These are phyloP conservation scores for Trichogramma pretiosum DNA, from an alignment of 1,140 invertebrate species.

Conservation along the genomic window DNA sequence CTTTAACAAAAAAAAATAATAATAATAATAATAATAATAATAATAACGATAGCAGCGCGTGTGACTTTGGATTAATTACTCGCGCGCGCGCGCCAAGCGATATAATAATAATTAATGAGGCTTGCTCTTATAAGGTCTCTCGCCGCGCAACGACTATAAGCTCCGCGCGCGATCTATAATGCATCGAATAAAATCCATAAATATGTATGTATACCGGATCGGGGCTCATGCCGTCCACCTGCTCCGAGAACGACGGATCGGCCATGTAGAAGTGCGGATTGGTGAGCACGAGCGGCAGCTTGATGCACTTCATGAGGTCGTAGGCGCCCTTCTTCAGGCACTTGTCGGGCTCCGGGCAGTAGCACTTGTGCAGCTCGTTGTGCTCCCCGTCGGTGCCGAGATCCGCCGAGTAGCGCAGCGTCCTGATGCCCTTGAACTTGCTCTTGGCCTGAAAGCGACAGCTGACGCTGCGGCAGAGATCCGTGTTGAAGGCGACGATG, in stretches of 20 bases:
- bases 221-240: slow-evolving; percentile 65
- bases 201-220: slow-evolving; percentile 49
- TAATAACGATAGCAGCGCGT: too few relatives aligned
- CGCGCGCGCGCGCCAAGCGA: too few relatives aligned
- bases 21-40: too few relatives aligned
- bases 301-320: slow-evolving; percentile 58
- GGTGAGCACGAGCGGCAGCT: slow-evolving; percentile 60
- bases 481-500: slow-evolving; percentile 53
- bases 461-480: slow-evolving; percentile 56
- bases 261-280: slow-evolving; percentile 73
- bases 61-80: too few relatives aligned
- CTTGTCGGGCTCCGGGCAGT: slow-evolving; percentile 56
- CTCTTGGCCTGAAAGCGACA: too few relatives aligned
- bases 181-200: too few relatives aligned
- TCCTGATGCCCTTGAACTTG: slow-evolving; percentile 65
- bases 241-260: slow-evolving; percentile 55
- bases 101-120: too few relatives aligned
- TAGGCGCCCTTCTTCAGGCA: slow-evolving; percentile 65
- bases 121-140: too few relatives aligned
- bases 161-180: too few relatives aligned
- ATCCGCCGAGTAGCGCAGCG: slow-evolving; percentile 56
- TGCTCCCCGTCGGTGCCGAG: slow-evolving; percentile 57
- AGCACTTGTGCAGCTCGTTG: slow-evolving; percentile 62
- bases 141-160: too few relatives aligned
- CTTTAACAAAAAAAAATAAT: slow-evolving; percentile 1